A percentile compares a stretch with the other conserved stretches of the same genome.
Conservation (phyloP, 1,140 invertebrate species). For the Aphis gossypii region DNA sequence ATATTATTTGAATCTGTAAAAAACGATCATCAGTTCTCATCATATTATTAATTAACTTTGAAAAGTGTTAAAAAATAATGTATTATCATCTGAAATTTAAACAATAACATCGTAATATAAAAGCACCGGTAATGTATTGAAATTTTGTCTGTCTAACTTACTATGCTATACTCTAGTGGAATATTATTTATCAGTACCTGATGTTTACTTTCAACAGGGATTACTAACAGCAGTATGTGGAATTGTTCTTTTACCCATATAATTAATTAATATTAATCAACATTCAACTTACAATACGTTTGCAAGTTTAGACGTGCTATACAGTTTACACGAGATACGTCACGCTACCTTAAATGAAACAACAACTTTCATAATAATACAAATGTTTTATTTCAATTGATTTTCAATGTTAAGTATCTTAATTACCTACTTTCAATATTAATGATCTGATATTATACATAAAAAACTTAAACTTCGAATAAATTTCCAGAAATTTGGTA, state of each 20-base stretch:
- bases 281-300: not conserved
- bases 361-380: not conserved
- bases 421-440: not conserved
- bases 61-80: not conserved
- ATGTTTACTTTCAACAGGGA: not conserved
- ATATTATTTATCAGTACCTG: not conserved
- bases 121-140: not conserved
- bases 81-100: not conserved
- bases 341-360: not conserved
- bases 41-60: not conserved
- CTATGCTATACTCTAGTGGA: not conserved
- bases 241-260: not conserved
- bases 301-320: not conserved
- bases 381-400: not conserved
- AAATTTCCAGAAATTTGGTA: not conserved
- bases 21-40: too few relatives aligned
- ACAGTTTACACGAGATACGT: not conserved
- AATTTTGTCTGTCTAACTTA: not conserved
- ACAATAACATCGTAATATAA: not conserved
- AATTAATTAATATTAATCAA: not conserved
- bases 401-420: not conserved
- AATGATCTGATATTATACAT: not conserved
- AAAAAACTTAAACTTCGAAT: not conserved
- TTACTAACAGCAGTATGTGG: not conserved
- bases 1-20: too few relatives aligned